phyloP scores from a whole-genome alignment of 2,797 vertebrate species.

The Peromyscus attwateri region DNA sequence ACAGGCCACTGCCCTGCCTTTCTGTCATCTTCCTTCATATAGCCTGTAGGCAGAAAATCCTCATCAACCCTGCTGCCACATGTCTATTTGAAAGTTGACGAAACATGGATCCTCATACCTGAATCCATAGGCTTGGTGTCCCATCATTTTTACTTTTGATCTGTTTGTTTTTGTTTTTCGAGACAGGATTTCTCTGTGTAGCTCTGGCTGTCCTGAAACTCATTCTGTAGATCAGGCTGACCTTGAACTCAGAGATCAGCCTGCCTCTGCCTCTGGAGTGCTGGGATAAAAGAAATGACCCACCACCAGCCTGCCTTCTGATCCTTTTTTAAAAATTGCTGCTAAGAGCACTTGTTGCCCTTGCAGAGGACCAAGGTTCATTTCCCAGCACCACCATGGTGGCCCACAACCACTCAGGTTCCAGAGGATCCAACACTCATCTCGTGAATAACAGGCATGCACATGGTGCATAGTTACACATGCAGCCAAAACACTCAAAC shows the following conservation, averaged over 20 bases:
- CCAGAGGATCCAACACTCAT: background rate
- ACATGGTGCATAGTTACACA: background rate
- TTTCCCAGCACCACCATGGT: background rate
- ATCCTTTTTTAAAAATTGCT: background rate
- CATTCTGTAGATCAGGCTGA: background rate
- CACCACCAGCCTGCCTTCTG: background rate
- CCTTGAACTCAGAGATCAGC: background rate
- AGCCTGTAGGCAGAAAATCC: background rate
- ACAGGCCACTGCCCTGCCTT: background rate
- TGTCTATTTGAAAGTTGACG: background rate
- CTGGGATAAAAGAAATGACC: background rate
- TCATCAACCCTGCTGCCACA: background rate
- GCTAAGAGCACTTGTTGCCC: background rate
- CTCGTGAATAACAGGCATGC: background rate
- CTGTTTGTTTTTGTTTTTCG: background rate
- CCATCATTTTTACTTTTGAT: background rate
- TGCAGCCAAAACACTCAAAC: background rate
- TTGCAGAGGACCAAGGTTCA: background rate
- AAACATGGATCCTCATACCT: background rate
- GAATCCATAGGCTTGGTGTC: background rate
- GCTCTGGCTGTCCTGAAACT: background rate
- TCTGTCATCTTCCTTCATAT: background rate
- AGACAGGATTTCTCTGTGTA: background rate
- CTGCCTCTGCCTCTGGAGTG: background rate
- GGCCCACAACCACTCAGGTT: background rate